Conservation (phyloP, 2,113 vertebrate species). For the Equus quagga region DNA sequence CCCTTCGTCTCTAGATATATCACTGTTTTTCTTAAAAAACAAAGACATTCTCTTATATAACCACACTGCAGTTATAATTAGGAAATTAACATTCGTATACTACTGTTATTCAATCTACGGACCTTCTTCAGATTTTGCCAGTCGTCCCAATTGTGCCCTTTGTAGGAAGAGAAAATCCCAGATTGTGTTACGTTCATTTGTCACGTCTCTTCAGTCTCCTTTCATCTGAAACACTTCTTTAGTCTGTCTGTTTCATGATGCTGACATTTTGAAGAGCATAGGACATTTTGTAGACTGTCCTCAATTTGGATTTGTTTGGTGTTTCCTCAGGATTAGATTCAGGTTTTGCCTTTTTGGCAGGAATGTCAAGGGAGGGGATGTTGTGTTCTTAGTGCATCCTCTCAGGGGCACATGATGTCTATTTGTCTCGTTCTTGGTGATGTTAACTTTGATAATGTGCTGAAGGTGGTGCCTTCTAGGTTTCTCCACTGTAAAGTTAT, state of each 20-base stretch:
- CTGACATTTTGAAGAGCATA: background rate
- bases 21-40: background rate
- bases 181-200: background rate
- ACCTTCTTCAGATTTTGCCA: background rate
- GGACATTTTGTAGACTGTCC: background rate
- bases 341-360: background rate
- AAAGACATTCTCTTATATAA: background rate
- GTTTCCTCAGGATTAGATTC: background rate
- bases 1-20: background rate
- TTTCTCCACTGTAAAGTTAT: constrained; percentile 9
- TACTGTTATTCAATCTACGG: background rate
- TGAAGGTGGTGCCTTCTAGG: background rate
- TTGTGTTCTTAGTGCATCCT: background rate
- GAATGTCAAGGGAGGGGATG: background rate
- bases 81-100: background rate
- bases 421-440: background rate
- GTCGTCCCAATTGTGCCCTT: background rate
- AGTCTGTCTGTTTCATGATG: background rate
- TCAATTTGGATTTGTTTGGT: background rate
- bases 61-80: background rate
- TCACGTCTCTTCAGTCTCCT: background rate
- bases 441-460: background rate
- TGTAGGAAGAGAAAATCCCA: background rate
- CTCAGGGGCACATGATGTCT: background rate
- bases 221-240: background rate